Evolutionary conservation across 2,888 invertebrate genomes (phyloP).

Genomic region (Strigamia maritima): DNA sequence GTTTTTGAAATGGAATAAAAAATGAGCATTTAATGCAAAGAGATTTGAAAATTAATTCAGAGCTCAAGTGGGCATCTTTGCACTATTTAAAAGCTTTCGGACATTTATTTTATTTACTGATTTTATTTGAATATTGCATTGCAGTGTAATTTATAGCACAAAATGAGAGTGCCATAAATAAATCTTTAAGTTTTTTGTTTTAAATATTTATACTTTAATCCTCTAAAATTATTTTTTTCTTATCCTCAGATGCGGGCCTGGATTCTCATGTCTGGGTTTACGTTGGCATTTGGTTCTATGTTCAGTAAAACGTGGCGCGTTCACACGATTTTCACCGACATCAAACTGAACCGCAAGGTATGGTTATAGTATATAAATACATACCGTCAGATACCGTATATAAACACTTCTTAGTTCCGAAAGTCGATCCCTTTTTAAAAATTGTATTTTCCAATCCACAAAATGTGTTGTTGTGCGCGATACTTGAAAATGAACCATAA

Average conservation of each 20-base stretch:
- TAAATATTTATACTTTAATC: not conserved
- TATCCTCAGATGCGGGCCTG: slow-evolving; percentile 66
- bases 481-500: no score
- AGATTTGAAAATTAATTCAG: not conserved
- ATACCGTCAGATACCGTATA: no score
- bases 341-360: slow-evolving; percentile 95
- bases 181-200: no score
- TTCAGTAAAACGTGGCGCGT: slow-evolving; percentile 99
- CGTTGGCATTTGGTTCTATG: slow-evolving; percentile 97
- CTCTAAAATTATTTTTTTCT: not conserved
- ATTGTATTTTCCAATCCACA: no score
- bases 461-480: no score
- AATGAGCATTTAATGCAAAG: not conserved
- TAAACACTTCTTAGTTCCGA: no score
- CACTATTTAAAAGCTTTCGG: not conserved
- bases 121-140: not conserved
- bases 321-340: slow-evolving; percentile 97
- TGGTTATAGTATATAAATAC: no score
- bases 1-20: not conserved
- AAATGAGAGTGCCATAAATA: no score
- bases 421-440: no score
- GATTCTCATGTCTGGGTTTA: slow-evolving; percentile 96
- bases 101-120: not conserved
- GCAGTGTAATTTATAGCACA: no score
- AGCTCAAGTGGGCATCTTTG: not conserved